Evolutionary conservation across 2,797 vertebrate species (phyloP), one percentile per base, ranked within the genome.

Genomic region (Graptemys geographica): DNA sequence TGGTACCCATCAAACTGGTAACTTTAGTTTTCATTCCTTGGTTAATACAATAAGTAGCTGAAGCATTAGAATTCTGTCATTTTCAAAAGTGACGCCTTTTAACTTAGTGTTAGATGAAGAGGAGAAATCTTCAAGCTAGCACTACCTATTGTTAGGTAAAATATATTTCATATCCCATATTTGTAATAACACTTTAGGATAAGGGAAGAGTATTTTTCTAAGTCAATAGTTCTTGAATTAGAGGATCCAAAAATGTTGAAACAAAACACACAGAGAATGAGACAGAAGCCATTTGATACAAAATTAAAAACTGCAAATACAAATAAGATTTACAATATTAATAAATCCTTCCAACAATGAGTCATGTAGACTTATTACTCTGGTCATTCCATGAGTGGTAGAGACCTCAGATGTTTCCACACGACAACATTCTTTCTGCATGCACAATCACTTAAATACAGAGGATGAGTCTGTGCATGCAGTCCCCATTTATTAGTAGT

Each of bases 261-360:
- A 37, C 11, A 51, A 88, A 76, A 11, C 4, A 6, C 2, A 57
- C 51, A 87, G 31, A 86, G 31, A 90, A 59, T 88, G 83, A 0
- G 0, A 90, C 21, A 83, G 47, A 89, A 80, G 27, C 44, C 21
- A 27, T 27, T 78, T 33, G 28, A 65, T 13, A 78, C 2, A 1
- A n/a, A 85, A 33, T 52, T 31, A 78, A 2, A 1, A 55, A 90
- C 81, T 90, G 69, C 59, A 90, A 33, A 25, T 81, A 59, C 49
- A 57, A 18, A 44, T 84, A 83, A 0, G 11, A 80, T 52, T 10
- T 91, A 55, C 91, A 91, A 81, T 74, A 88, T 69, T 89, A 96
- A 96, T 47, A 95, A 96, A 96, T 4, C n/a, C 84, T 95, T 93
- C 94, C 90, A 93, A 86, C 96, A 86, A 95, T 95, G 89, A 47